Evolutionary conservation across 1,140 invertebrate species (phyloP), one percentile per base, ranked within the genome.

Genomic region (Sycophila sp.): DNA sequence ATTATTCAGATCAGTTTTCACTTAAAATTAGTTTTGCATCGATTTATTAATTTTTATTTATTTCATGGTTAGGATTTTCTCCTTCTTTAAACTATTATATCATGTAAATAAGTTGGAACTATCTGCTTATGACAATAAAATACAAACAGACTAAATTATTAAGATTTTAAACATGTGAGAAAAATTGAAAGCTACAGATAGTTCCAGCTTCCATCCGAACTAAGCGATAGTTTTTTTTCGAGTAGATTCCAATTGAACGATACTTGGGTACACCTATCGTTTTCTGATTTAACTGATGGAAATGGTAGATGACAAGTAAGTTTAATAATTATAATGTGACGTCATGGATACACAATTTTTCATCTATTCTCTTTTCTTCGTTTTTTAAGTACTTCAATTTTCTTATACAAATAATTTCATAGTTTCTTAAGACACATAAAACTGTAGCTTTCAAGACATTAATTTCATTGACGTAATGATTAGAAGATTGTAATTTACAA

Each of bases 251-350:
- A 66, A 38, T 65, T 53, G 62, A 65, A 65, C 62, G 62, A 53
- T 65, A 65, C 62, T 65, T 65, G 47, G 62, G 19, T 65, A 65
- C 62, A 65, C 62, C 62, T 65, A 65, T 65, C 62, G 62, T 65
- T 65, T 65, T 65, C 62, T 65, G 22, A 65, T 38, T 53, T 49
- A 38, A 65, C 62, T 53, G 62, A 65, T 65, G 62, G 62, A 65
- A 65, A 65, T 65, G 62, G 62, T 65, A 65, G 62, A 65, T 65
- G 47, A 40, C 64, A 66, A 66, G 64, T 66, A 66, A 66, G 64
- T 66, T 53, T 65, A 36, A 65, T 38, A 53, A 65, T 38, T 65
- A 30, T 65, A 65, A 65, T 65, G 62, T 45, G 47, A 65, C 13
- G 30, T 38, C 22, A 53, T 32, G 34, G 34, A 26, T 53, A 60